These are phyloP conservation scores for Neosilurus hyrtlii DNA, from an alignment of 2,797 vertebrate genomes.

Conservation along the genomic window DNA sequence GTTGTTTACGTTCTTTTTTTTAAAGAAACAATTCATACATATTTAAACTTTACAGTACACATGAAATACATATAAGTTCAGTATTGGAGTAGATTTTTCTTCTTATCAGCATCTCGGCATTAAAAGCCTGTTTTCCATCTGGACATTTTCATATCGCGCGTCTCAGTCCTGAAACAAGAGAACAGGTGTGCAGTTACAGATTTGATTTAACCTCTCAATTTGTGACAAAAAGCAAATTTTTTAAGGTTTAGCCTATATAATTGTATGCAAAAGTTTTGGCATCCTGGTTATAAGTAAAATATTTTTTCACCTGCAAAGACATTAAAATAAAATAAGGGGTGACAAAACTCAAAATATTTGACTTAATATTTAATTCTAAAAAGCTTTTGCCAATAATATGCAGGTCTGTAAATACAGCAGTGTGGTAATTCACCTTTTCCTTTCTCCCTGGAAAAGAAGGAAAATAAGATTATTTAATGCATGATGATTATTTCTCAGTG, in stretches of 20 bases:
- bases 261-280: not conserved
- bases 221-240: not conserved
- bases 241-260: no score
- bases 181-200: not conserved
- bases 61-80: not conserved
- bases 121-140: not conserved
- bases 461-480: not conserved
- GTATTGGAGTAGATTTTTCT: not conserved
- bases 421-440: constrained; percentile 10
- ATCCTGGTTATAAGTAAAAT: not conserved
- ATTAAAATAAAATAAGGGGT: no score
- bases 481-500: not conserved
- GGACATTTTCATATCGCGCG: not conserved
- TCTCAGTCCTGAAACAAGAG: constrained; percentile 1
- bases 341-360: not conserved
- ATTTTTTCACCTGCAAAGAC: not conserved
- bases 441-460: constrained; percentile 1
- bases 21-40: not conserved
- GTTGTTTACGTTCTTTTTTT: no score
- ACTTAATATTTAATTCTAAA: not conserved
- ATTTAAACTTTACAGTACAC: not conserved
- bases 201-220: not conserved
- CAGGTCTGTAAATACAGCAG: not conserved
- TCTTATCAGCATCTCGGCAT: not conserved
- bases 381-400: not conserved